A percentile compares a stretch with the other conserved stretches of the same genome.
These are phyloP conservation scores for Pteronura brasiliensis DNA, from an alignment of 2,113 vertebrate genomes.

Conservation along the genomic window DNA sequence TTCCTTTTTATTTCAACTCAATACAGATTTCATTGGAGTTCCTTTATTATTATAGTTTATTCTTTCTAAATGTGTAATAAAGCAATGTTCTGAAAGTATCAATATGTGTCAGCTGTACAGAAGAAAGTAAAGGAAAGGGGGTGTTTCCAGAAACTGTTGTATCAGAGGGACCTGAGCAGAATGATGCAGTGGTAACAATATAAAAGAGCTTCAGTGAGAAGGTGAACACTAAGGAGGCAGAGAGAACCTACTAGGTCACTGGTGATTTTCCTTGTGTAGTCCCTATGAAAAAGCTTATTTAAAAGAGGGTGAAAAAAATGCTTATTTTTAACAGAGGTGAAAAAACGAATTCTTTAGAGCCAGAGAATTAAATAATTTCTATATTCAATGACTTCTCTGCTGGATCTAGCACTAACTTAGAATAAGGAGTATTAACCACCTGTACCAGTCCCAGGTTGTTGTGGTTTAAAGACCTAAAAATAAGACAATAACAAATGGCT, in stretches of 20 bases:
- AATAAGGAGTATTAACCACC: background rate
- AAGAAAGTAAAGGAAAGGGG: background rate
- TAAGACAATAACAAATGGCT: background rate
- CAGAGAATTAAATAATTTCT: background rate
- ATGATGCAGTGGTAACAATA: background rate
- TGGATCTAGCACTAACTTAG: background rate
- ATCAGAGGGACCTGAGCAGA: background rate
- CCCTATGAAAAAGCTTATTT: background rate
- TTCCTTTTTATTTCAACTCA: background rate
- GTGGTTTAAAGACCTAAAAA: background rate
- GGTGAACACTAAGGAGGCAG: background rate
- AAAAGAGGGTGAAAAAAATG: background rate
- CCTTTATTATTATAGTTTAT: background rate
- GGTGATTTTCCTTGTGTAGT: background rate
- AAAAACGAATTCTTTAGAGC: background rate
- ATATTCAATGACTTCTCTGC: background rate
- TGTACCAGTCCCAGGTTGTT: background rate
- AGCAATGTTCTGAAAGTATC: background rate
- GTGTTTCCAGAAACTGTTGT: background rate
- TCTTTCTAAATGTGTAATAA: background rate
- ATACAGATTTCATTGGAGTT: background rate
- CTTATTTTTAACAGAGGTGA: background rate
- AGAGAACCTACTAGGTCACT: fast-evolving
- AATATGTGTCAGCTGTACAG: background rate
- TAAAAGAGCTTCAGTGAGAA: background rate